A percentile compares a stretch with the other conserved stretches of the same genome.
phyloP scores from a whole-genome alignment of 2,888 invertebrate genomes.

The Melanargia galathea region DNA sequence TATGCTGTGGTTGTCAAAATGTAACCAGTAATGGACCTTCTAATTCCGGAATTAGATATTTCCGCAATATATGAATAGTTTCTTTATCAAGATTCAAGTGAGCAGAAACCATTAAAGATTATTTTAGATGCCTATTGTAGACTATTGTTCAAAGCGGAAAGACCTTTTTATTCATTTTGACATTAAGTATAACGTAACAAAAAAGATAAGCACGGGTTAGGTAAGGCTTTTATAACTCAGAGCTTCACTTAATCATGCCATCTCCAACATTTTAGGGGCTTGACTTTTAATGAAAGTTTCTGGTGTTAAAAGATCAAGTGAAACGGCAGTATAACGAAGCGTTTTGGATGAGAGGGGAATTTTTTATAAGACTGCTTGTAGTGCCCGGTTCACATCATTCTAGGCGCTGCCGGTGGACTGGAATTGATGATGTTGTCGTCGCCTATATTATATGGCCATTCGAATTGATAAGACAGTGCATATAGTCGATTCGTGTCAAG shows the following conservation, averaged over 20 bases:
- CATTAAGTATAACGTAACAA: not conserved
- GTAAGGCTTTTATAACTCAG: slow-evolving; percentile 8
- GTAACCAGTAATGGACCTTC: too few relatives aligned
- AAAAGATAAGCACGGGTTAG: slow-evolving; percentile 15
- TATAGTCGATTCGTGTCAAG: too few relatives aligned
- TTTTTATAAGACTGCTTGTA: not conserved
- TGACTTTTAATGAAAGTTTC: slow-evolving; percentile 19
- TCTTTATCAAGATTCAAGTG: not conserved
- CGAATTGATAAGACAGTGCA: not conserved
- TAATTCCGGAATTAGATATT: too few relatives aligned
- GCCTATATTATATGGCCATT: not conserved
- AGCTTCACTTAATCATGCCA: slow-evolving; percentile 17
- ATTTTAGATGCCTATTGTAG: not conserved
- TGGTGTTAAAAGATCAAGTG: slow-evolving; percentile 16
- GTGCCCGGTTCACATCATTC: not conserved
- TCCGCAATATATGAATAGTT: too few relatives aligned
- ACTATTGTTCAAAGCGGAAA: not conserved
- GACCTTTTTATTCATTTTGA: not conserved
- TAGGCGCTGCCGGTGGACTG: not conserved
- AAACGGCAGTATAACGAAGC: not conserved
- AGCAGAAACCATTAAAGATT: not conserved
- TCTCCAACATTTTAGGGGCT: slow-evolving; percentile 17
- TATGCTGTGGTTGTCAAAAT: too few relatives aligned
- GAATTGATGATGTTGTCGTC: not conserved
- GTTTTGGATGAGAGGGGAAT: not conserved